These are phyloP conservation scores for Atrina japonica DNA, from an alignment of 2,888 invertebrate genomes.

Conservation along the genomic window DNA sequence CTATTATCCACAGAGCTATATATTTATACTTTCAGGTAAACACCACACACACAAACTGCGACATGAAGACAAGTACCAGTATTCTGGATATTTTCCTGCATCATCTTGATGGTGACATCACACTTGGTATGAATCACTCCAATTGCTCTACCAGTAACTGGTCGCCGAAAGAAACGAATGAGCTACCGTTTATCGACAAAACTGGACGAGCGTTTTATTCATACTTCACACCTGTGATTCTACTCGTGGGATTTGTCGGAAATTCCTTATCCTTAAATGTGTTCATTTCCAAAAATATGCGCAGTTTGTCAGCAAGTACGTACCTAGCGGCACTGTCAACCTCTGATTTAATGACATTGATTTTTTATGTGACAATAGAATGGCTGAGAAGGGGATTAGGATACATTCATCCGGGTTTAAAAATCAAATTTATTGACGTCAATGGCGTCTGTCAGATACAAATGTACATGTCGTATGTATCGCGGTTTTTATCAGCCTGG, in stretches of 20 bases:
- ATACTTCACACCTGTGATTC: slow-evolving; percentile 88
- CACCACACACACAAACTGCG: too few relatives aligned
- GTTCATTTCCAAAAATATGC: slow-evolving; percentile 88
- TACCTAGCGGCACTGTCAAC: slow-evolving; percentile 91
- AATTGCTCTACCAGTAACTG: not conserved
- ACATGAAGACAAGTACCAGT: too few relatives aligned
- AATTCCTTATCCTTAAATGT: slow-evolving; percentile 89
- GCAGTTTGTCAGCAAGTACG: slow-evolving; percentile 86
- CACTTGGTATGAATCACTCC: not conserved
- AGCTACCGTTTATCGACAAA: slow-evolving; percentile 27
- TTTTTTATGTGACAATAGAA: slow-evolving; percentile 82
- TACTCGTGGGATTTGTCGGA: slow-evolving; percentile 87
- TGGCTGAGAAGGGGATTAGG: slow-evolving; percentile 74
- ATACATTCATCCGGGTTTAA: slow-evolving; percentile 42
- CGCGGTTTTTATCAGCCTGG: slow-evolving; percentile 77
- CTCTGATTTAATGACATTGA: slow-evolving; percentile 86
- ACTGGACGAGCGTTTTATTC: slow-evolving; percentile 78
- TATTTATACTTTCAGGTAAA: too few relatives aligned
- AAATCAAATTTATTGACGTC: slow-evolving; percentile 54
- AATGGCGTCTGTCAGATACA: slow-evolving; percentile 83
- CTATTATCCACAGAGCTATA: too few relatives aligned
- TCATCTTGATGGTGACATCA: too few relatives aligned
- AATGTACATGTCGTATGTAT: slow-evolving; percentile 85
- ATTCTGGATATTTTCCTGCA: too few relatives aligned
- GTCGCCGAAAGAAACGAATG: slow-evolving; percentile 3